phyloP scores from a whole-genome alignment of 2,113 vertebrate genomes.

The Garra rufa region DNA sequence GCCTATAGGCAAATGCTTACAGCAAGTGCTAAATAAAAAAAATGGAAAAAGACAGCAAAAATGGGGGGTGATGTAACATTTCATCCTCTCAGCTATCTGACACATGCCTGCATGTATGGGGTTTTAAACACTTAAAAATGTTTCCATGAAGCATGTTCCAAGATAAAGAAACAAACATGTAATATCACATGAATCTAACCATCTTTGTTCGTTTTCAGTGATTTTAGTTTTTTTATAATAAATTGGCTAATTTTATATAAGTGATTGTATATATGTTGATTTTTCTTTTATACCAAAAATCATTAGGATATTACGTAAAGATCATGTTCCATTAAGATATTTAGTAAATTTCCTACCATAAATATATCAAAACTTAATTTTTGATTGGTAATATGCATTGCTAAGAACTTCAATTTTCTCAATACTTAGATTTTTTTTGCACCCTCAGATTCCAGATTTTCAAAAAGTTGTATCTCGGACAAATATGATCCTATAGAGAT shows the following conservation, averaged over 20 bases:
- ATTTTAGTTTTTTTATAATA: background rate
- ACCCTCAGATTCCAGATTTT: too few relatives aligned
- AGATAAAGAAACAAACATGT: background rate
- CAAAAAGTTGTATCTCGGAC: too few relatives aligned
- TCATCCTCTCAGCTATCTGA: background rate
- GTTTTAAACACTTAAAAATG: background rate
- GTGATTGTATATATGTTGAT: too few relatives aligned
- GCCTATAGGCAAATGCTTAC: constrained; percentile 32
- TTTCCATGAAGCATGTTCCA: background rate
- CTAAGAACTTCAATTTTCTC: too few relatives aligned
- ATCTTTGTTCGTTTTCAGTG: background rate
- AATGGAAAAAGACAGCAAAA: constrained; percentile 2
- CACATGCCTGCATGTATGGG: background rate
- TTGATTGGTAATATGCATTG: too few relatives aligned
- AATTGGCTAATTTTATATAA: background rate
- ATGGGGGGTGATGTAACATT: constrained; percentile 13
- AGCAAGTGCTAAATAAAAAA: background rate
- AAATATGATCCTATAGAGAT: too few relatives aligned
- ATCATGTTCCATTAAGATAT: too few relatives aligned
- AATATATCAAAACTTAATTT: too few relatives aligned
- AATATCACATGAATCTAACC: background rate
- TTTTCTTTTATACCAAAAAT: too few relatives aligned
- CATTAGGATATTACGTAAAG: too few relatives aligned
- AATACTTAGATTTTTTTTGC: too few relatives aligned
- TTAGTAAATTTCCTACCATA: too few relatives aligned